Base-by-base conservation (phyloP, 2,888 invertebrate genomes). In the Papilio protenor region DNA sequence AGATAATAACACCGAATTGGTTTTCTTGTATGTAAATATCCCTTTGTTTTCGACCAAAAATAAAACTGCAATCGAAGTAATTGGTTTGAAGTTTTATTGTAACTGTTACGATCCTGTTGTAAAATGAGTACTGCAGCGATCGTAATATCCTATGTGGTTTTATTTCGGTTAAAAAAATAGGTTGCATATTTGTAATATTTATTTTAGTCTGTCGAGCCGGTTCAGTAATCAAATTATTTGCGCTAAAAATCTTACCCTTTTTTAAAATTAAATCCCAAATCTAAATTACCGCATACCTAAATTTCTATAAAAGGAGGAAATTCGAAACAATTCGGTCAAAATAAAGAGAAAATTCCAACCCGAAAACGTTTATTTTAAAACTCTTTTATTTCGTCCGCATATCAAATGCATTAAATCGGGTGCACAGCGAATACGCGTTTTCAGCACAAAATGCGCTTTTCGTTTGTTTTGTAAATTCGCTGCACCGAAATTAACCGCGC, bases 401-500 rank as follows among this genome's bases (percentile, higher is more conserved):
- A 59, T 70, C 47, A 47, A 70, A 70, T 70, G 76, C 76, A 70
- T 70, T 75, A 72, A 72, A 72, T 55, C 72, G 72, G 27, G 47
- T 73, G 59, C 73, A 45, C 45, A n/a, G 76, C 23, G 55, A 59
- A 45, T 18, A 23, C 23, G 71, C 71, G 45, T 61, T 75, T 78
- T 78, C 75, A 78, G 71, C 78, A 47, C 73, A 74, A 77, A 74
- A 73, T 66, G 14, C 74, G 77, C 64, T 64, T 71, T 71, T 59
- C 77, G 61, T 75, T 77, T 77, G 78, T 78, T 78, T 72, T 72
- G 78, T 64, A 64, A 72, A 73, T 78, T 77, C 33, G 21, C 59
- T 49, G 74, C 69, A 64, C 66, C 57, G 75, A 78, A 78, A 75
- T 77, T 77, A 77, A 77, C 69, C 69, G 73, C 70, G 76, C 59